Evolutionary conservation across 2,113 vertebrate species (phyloP), one percentile per base, ranked within the genome.

Genomic region (Megaleporinus macrocephalus): DNA sequence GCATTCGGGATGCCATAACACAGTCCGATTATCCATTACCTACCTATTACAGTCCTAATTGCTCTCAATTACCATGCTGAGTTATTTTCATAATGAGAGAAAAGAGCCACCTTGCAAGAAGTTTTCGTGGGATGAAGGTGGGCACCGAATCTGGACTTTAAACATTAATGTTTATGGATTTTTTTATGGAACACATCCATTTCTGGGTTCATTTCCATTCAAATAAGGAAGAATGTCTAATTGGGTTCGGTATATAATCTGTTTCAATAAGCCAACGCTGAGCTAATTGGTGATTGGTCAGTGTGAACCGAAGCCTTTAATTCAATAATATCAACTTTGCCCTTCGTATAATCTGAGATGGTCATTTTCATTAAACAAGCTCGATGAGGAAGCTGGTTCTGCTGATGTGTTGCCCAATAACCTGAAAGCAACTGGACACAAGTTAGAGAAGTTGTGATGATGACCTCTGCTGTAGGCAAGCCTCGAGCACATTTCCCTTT

Each of bases 11-110:
- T 86, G 80, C 57, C 81, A 82, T 89, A 88, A 84, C 84, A 75
- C 63, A 84, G 86, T 83, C 74, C 88, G 72, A 89, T 91, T 89
- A 89, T 86, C 85, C 81, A 89, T 90, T 88, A 89, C 79, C 81
- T 86, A 76, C 81, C 77, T 80, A 89, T 90, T 91, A 88, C 26
- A 69, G 24, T 86, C 86, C 84, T 90, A 89, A 90, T 89, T 88
- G 61, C 85, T 80, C 70, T 79, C 89, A 90, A 90, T 92, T 89
- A 85, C 85, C 82, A 79, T 83, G 69, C 87, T 55, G 30, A 85
- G 77, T 85, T 82, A 85, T 68, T 87, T 87, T 86, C 86, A 89
- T 89, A 88, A 90, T 78, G 44, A 63, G 61, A 68, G 83, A 87
- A 90, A 85, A 85, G 44, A 88, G 65, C 79, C 62, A 83, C 51